Evolutionary conservation across 2,888 invertebrate genomes (phyloP).

Genomic region (Agrilus biguttatus): DNA sequence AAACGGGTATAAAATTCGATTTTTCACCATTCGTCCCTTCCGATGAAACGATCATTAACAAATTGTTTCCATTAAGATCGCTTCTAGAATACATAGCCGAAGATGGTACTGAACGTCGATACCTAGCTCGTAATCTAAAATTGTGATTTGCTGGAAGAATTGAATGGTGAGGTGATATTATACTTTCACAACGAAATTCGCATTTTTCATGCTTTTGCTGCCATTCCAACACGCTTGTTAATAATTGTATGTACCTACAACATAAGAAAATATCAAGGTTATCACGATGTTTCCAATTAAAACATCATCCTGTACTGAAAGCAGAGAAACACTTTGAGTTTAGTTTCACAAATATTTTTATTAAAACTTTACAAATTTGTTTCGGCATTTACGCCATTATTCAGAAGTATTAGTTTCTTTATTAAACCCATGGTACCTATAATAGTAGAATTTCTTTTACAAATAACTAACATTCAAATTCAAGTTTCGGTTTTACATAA

Average conservation of each 20-base stretch:
- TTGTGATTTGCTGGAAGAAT: conserved; percentile 13
- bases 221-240: conserved; percentile 81
- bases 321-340: too few species aligned
- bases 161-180: conserved; percentile 9
- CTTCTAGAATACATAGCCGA: conserved; percentile 22
- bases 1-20: not conserved
- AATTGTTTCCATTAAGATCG: conserved; percentile 50
- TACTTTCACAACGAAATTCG: conserved; percentile 20
- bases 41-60: conserved; percentile 50
- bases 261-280: conserved; percentile 1
- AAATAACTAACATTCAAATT: too few species aligned
- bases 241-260: conserved; percentile 68
- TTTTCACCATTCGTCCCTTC: not conserved
- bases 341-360: too few species aligned
- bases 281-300: too few species aligned
- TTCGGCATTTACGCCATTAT: too few species aligned
- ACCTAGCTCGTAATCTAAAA: conserved; percentile 22
- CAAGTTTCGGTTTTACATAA: too few species aligned
- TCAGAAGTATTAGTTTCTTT: too few species aligned
- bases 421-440: too few species aligned
- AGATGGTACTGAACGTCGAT: conserved; percentile 13
- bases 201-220: conserved; percentile 50
- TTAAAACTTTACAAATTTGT: too few species aligned
- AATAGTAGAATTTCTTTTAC: too few species aligned
- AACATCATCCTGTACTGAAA: too few species aligned